Percentiles rank a stretch among this genome's conserved stretches.
Evolutionary conservation across 2,797 vertebrate species (phyloP).

Genomic region (Hephaestus fuliginosus): DNA sequence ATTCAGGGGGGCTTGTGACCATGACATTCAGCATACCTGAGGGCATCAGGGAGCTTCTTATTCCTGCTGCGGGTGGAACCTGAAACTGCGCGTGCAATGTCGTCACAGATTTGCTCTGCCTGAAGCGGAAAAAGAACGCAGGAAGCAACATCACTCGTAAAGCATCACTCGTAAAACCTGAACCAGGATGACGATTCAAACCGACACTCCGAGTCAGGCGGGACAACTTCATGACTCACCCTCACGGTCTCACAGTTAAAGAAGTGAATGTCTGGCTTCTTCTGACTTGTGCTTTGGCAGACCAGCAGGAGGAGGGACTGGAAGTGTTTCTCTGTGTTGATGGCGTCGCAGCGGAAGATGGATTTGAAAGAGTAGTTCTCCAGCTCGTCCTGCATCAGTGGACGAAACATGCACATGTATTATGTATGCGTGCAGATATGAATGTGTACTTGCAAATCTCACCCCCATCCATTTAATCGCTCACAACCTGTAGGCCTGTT

Average conservation of each 20-base stretch:
- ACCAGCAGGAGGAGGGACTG: conserved; percentile 87
- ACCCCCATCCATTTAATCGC: neutral
- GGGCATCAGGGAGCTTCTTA: conserved; percentile 67
- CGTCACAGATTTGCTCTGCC: conserved; percentile 87
- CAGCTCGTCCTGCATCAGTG: conserved; percentile 84
- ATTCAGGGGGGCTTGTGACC: neutral
- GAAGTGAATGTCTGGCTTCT: conserved; percentile 89
- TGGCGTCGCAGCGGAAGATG: conserved; percentile 86
- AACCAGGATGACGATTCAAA: conserved; percentile 6
- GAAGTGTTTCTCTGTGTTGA: conserved; percentile 77
- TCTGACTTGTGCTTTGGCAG: conserved; percentile 83
- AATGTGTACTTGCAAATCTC: neutral
- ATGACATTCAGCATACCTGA: conserved; percentile 79
- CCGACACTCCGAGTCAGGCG: neutral
- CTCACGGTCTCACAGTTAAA: conserved; percentile 86
- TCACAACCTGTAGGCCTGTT: neutral
- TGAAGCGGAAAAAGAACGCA: conserved; percentile 62
- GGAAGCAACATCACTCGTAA: conserved; percentile 4
- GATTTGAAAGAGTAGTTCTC: conserved; percentile 84
- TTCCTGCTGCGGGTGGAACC: conserved; percentile 66
- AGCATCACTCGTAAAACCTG: conserved; percentile 56
- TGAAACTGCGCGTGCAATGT: conserved; percentile 84
- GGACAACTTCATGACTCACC: conserved; percentile 46
- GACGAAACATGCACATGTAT: neutral
- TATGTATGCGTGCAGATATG: neutral